Base-by-base conservation (phyloP, 2,888 invertebrate species). In the Leuctra nigra region DNA sequence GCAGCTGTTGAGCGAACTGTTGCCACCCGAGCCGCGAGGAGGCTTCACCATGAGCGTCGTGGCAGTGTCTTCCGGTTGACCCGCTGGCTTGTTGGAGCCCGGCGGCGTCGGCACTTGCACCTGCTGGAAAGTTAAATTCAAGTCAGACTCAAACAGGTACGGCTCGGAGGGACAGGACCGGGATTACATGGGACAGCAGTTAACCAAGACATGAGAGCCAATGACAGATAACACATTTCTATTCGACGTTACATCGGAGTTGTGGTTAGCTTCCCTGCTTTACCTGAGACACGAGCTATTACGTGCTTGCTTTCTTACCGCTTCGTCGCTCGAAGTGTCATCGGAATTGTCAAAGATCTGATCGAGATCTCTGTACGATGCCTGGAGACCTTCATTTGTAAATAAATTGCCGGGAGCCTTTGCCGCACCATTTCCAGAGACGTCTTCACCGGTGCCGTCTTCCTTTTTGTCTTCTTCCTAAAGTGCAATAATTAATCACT, bases 301-400 rank as follows among this genome's bases (percentile, higher is more conserved):
- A 11, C 6, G 11, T 23, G 38, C 16, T 39, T 18, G n/a, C 52
- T 75, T 72, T 75, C 80, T 82, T 77, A 89, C 89, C 72, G 87
- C 82, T 78, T 91, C 92, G 73, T 92, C 91, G 68, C 88, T 87
- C 69, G 89, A 89, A 59, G 91, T 89, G 68, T 90, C 88, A 75
- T 91, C 91, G 0, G 91, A 91, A 70, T 92, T 91, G 70, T 92
- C 91, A 75, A 96, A 97, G 68, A 96, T 86, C 72, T 95, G 91
- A 68, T 96, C 95, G 64, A 96, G 81, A 75, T 96, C 96, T 69
- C 88, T 87, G 64, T 86, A 83, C 41, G 91, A 90, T 41, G 92
- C 87, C 71, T 88, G 88, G 33, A 96, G 80, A 24, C 95, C 95
- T 74, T 92, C 90, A 65, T 85, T 89, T 41, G 91, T 91, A 69